Percentiles rank a stretch among this genome's conserved stretches.
Conservation (phyloP, 2,113 vertebrate species). For the Bungarus multicinctus region DNA sequence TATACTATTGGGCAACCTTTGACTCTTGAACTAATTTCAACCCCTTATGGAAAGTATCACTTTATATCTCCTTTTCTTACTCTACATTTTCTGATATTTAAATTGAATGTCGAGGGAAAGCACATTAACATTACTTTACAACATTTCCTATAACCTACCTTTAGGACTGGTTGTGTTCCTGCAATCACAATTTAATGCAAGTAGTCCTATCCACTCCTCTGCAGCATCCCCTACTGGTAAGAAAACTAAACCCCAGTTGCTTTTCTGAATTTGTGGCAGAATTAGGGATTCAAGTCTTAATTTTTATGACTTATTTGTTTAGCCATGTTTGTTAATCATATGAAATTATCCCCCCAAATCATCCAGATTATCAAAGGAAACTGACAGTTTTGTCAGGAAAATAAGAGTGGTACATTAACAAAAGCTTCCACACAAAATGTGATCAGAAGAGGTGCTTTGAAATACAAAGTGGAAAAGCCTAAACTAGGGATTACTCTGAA, state of each 20-base stretch:
- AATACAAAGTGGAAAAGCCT: background rate
- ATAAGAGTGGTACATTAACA: background rate
- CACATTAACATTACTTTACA: background rate
- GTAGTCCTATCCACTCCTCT: background rate
- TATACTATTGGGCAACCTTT: background rate
- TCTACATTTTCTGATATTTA: background rate
- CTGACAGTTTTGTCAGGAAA: background rate
- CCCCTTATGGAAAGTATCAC: background rate
- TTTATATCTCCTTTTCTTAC: background rate
- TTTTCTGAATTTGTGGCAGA: background rate
- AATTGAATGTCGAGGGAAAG: background rate
- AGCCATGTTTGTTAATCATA: background rate
- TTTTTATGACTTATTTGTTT: background rate
- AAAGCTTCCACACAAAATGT: background rate
- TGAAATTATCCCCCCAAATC: background rate
- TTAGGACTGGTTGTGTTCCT: background rate
- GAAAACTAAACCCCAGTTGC: background rate
- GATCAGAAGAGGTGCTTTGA: background rate
- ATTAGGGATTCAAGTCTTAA: background rate
- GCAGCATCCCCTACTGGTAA: background rate
- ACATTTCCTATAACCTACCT: background rate
- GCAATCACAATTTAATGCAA: background rate
- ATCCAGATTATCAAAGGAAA: background rate
- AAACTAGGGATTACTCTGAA: background rate
- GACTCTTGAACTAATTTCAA: background rate